Percentiles rank a stretch among this genome's conserved stretches.
Evolutionary conservation across 1,140 invertebrate genomes (phyloP).

Genomic region (Drosophila ogumai): DNA sequence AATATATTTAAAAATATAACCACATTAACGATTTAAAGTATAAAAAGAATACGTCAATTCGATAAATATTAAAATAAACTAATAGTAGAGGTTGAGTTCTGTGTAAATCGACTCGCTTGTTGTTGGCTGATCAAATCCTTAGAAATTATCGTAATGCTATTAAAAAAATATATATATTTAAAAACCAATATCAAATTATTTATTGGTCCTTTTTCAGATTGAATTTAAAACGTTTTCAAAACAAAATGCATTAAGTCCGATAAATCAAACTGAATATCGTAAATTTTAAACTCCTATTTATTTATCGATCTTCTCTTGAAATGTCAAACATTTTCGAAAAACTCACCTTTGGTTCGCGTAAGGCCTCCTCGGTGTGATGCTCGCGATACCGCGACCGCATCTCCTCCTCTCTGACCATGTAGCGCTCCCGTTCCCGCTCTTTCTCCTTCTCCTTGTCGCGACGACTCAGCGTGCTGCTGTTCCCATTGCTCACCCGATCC

Average conservation of each 20-base stretch:
- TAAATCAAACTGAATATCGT: neutral
- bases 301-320: neutral
- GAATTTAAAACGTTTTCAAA: neutral
- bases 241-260: neutral
- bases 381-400: slow-evolving; percentile 82
- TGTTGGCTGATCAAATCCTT: too few species aligned
- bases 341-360: slow-evolving; percentile 84
- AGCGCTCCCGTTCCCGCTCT: slow-evolving; percentile 53
- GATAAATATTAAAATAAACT: too few species aligned
- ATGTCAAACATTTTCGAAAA: neutral
- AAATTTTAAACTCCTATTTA: neutral
- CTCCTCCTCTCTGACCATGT: slow-evolving; percentile 83
- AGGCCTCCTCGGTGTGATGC: slow-evolving; percentile 69
- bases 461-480: slow-evolving; percentile 72
- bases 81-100: too few species aligned
- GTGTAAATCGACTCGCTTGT: too few species aligned
- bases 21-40: too few species aligned
- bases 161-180: too few species aligned
- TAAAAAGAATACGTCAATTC: too few species aligned
- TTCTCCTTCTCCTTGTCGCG: slow-evolving; percentile 68
- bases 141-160: too few species aligned
- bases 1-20: too few species aligned
- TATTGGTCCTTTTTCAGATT: too few species aligned
- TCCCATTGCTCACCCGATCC: slow-evolving; percentile 59
- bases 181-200: too few species aligned